Evolutionary conservation across 2,797 vertebrate genomes (phyloP).

Genomic region (Staurois parvus): DNA sequence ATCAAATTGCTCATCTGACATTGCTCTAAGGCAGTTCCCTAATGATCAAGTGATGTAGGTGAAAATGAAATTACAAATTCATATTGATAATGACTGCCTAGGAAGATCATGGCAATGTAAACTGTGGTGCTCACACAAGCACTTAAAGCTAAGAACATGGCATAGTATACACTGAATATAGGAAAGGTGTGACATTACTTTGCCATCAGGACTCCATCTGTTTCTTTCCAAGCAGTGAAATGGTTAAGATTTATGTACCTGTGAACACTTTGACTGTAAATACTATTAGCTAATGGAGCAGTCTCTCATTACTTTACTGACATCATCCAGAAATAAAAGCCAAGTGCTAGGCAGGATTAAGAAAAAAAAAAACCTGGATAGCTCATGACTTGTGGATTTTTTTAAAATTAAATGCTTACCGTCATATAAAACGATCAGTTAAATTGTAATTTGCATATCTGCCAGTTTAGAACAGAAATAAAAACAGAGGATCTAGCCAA

Average conservation of each 20-base stretch:
- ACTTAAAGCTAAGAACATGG: background rate
- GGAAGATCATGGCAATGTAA: background rate
- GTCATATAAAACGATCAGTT: background rate
- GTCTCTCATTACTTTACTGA: constrained; percentile 65
- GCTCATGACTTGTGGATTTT: background rate
- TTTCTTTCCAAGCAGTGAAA: background rate
- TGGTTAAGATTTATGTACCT: background rate
- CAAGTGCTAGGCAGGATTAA: background rate
- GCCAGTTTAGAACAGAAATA: background rate
- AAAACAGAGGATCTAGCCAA: background rate
- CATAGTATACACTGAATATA: background rate
- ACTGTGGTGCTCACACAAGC: background rate
- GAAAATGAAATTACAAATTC: background rate
- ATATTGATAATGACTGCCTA: background rate
- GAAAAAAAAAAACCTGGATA: background rate
- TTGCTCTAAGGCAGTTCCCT: background rate
- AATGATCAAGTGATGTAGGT: background rate
- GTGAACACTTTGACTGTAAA: constrained; percentile 38
- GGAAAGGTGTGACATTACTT: background rate
- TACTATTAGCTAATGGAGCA: constrained; percentile 69
- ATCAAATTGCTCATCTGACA: background rate
- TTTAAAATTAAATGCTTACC: background rate
- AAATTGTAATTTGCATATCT: constrained; percentile 1
- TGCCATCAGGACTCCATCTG: background rate
- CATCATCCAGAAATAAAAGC: constrained; percentile 39